A percentile compares a stretch with the other conserved stretches of the same genome.
Conservation (phyloP, 2,888 invertebrate genomes). For the Selenia dentaria region DNA sequence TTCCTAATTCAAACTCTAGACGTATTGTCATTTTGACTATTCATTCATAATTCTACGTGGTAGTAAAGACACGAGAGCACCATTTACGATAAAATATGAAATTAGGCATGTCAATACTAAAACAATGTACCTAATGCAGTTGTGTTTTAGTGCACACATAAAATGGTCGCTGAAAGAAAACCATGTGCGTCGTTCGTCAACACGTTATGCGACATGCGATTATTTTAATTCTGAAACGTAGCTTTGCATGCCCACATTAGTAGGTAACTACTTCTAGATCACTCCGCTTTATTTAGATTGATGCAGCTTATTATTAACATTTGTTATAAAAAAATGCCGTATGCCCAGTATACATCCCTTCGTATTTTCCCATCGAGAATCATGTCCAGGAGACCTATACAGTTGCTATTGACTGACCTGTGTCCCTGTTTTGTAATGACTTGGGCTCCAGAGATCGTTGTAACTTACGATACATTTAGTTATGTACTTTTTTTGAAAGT, state of each 20-base stretch:
- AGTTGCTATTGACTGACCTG: too few relatives aligned
- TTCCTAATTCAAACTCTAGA: conserved; percentile 19
- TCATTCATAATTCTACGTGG: not conserved
- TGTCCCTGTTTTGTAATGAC: conserved; percentile 1
- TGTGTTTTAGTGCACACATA: conserved; percentile 50
- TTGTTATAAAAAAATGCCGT: too few relatives aligned
- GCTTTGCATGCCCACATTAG: conserved; percentile 46
- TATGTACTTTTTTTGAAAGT: too few relatives aligned
- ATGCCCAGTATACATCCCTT: too few relatives aligned
- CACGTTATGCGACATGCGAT: conserved; percentile 54
- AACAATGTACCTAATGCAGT: not conserved
- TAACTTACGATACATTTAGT: too few relatives aligned
- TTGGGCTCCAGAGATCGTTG: conserved; percentile 1
- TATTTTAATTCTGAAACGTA: conserved; percentile 68
- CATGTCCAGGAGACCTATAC: too few relatives aligned
- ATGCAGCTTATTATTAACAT: conserved; percentile 46
- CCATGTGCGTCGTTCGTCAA: conserved; percentile 57
- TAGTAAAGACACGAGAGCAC: not conserved
- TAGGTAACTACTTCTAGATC: conserved; percentile 47
- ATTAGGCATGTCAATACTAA: not conserved
- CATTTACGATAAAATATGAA: too few relatives aligned
- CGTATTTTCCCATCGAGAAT: too few relatives aligned
- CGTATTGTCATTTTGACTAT: conserved; percentile 7
- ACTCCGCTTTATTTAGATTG: conserved; percentile 63
- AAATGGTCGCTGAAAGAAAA: conserved; percentile 63